phyloP scores from a whole-genome alignment of 2,113 vertebrate species.

The Theristicus caerulescens region DNA sequence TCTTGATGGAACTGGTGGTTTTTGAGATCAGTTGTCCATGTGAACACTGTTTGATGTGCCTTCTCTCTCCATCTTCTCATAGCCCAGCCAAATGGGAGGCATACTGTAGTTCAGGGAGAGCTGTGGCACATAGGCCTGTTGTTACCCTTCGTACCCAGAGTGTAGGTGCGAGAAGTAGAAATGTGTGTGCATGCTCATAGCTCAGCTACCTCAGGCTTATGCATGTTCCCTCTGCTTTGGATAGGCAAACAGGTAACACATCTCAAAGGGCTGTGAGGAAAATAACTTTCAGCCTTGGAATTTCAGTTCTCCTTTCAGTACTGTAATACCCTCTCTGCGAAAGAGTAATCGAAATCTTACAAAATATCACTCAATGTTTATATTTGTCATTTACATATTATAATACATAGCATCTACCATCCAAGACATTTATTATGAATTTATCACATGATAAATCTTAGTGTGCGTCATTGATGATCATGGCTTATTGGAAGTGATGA shows the following conservation, averaged over 20 bases:
- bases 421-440: neutral
- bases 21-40: neutral
- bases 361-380: neutral
- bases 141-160: neutral
- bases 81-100: neutral
- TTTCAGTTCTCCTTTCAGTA: neutral
- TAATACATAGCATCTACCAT: neutral
- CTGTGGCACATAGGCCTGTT: neutral
- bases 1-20: neutral
- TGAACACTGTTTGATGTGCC: neutral
- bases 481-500: rapidly evolving
- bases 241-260: neutral
- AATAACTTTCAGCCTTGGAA: neutral
- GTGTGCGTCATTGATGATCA: neutral
- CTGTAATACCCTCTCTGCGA: neutral
- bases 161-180: neutral
- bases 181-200: neutral
- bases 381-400: neutral
- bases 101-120: neutral
- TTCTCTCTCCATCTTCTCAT: neutral
- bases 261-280: neutral
- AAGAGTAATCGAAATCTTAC: neutral
- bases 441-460: neutral
- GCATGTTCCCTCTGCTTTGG: neutral
- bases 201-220: neutral